phyloP scores from a whole-genome alignment of 1,140 invertebrate species.

The Drosophila eugracilis region DNA sequence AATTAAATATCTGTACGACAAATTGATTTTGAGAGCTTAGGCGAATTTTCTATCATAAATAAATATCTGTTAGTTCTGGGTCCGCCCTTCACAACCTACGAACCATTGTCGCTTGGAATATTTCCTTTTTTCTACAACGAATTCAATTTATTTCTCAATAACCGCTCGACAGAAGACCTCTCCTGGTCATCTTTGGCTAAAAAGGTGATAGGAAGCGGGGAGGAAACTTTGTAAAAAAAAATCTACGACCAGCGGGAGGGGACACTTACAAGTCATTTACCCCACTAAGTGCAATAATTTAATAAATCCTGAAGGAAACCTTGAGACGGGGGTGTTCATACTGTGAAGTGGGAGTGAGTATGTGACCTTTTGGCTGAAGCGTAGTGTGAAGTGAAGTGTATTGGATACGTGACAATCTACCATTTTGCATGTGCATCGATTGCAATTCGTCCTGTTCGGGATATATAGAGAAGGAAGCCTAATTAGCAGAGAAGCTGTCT shows the following conservation, averaged over 20 bases:
- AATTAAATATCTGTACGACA: conserved; percentile 75
- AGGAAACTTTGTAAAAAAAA: background rate
- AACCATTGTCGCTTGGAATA: conserved; percentile 63
- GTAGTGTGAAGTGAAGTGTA: conserved; percentile 40
- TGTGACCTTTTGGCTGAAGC: conserved; percentile 39
- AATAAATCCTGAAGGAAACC: conserved; percentile 17
- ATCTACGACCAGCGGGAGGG: conserved; percentile 6
- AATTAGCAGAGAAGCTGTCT: conserved; percentile 17
- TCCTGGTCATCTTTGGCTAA: conserved; percentile 33
- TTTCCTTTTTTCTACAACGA: conserved; percentile 38
- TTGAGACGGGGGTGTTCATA: background rate
- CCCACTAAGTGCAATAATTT: conserved; percentile 50
- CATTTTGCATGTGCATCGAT: conserved; percentile 51
- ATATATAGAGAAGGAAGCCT: too few relatives aligned
- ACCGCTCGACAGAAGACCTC: conserved; percentile 29
- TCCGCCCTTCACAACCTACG: background rate
- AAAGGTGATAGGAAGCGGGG: conserved; percentile 24
- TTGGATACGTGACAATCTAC: conserved; percentile 66
- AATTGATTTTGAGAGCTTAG: conserved; percentile 65
- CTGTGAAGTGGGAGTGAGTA: conserved; percentile 7
- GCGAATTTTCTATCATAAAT: conserved; percentile 40
- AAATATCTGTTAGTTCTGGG: conserved; percentile 29
- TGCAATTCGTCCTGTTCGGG: too few relatives aligned
- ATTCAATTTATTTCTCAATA: conserved; percentile 79
- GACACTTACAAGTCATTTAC: conserved; percentile 77